Evolutionary conservation across 2,888 invertebrate species (phyloP), one percentile per base, ranked within the genome.

Genomic region (Aleiodes leptofemur): DNA sequence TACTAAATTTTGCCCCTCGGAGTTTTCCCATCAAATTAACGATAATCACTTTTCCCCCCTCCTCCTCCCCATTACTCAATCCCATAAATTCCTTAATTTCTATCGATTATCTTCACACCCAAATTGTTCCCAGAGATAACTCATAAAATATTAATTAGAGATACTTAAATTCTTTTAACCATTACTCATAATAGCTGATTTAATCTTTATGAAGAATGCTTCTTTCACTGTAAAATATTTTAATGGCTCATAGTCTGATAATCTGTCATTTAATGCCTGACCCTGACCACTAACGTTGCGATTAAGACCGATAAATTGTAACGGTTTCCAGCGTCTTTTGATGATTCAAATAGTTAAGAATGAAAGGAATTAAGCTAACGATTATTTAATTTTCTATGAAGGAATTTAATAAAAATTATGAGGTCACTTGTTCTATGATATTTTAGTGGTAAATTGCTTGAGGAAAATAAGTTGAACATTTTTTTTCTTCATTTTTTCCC

Each of bases 161-260:
- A 69, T 75, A 78, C 76, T 78, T 74, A 70, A 76, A 77, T 72
- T 74, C 70, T 77, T 78, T 77, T 76, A 56, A 56, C n/a, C 55
- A 69, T 43, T 34, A 69, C 71, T 57, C 29, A 8, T 64, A 64
- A 64, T 64, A 43, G 64, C 23, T 16, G 64, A 48, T 64, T 48
- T 23, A 43, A 64, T 64, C 64, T 16, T 43, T 9, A 34, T 38
- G n/a, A 31, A 14, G 23, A 43, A 43, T 43, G 43, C 11, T 64
- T 43, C 16, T 48, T 48, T 43, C 38, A 6, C 9, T 16, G 13
- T 23, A 48, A 43, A 48, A 59, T n/a, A 64, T 23, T 64, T 43
- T 64, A 64, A 64, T 64, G 64, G 48, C 64, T 48, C 48, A 64
- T n/a, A 48, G n/a, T 43, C 48, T 23, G 64, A 64, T 64, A 23